These are phyloP conservation scores for Phalacrocorax aristotelis DNA, from an alignment of 2,113 vertebrate species.

Conservation along the genomic window DNA sequence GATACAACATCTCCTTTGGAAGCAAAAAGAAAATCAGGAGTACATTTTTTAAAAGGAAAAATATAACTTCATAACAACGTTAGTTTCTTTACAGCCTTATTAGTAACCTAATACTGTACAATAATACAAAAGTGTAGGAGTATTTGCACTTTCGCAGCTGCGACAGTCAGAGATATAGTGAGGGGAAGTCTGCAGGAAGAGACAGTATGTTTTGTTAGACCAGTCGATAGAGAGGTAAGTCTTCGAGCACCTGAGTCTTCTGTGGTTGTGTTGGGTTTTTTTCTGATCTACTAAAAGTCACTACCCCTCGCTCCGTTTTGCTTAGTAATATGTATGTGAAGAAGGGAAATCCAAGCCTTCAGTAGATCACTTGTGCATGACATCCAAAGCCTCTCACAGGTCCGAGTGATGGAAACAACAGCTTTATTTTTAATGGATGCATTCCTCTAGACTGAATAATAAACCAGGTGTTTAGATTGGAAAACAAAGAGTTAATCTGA, in stretches of 20 bases:
- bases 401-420: neutral
- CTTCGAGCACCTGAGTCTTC: neutral
- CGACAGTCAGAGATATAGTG: rapidly evolving
- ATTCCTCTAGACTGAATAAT: neutral
- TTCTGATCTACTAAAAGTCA: neutral
- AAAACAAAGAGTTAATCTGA: neutral
- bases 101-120: neutral
- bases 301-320: neutral
- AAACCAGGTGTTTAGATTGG: neutral
- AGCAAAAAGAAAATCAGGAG: neutral
- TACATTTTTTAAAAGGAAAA: neutral
- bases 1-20: neutral
- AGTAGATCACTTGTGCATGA: neutral
- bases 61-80: neutral
- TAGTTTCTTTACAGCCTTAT: neutral
- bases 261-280: neutral
- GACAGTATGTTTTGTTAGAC: neutral
- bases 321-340: neutral
- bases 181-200: neutral
- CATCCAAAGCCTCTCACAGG: neutral
- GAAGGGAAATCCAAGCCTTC: neutral
- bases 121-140: rapidly evolving
- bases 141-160: neutral
- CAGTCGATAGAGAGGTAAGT: neutral
- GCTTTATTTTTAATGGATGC: neutral